These are phyloP conservation scores for Eulemur rubriventer DNA, from an alignment of 2,797 vertebrate genomes.

Conservation along the genomic window DNA sequence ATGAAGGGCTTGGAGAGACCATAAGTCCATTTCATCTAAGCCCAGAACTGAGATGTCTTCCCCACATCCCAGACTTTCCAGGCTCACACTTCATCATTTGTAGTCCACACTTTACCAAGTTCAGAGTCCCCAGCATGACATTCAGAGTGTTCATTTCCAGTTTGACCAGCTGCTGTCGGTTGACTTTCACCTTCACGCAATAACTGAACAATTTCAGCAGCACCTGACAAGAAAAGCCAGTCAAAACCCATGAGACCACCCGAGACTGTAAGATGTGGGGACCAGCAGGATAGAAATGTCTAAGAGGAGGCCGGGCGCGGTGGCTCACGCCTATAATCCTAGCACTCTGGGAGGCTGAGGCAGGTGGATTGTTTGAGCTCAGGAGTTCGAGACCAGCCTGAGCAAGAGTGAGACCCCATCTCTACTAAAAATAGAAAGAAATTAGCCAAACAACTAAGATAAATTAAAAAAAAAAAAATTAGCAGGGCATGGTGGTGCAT, in stretches of 20 bases:
- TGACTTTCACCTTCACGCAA: slow-evolving; percentile 99
- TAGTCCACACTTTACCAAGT: slow-evolving; percentile 90
- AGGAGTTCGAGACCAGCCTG: too few species aligned
- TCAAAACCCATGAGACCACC: neutral
- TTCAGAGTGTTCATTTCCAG: slow-evolving; percentile 99
- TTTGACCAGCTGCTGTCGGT: slow-evolving; percentile 96
- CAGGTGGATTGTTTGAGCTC: too few species aligned
- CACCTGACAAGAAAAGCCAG: slow-evolving; percentile 87
- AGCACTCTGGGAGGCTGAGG: too few species aligned
- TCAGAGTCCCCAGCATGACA: slow-evolving; percentile 98
- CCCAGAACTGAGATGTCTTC: neutral
- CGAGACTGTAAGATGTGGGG: neutral
- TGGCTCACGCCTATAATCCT: too few species aligned
- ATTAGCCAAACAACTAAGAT: too few species aligned
- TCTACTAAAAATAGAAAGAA: too few species aligned
- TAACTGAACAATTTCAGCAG: slow-evolving; percentile 98
- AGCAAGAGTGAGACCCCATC: too few species aligned
- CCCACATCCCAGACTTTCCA: neutral
- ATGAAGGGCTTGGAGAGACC: neutral
- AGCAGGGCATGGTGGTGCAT: too few species aligned
- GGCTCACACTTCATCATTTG: neutral
- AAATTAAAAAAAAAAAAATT: too few species aligned
- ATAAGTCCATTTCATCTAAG: neutral
- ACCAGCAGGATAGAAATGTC: neutral
- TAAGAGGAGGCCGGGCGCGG: neutral